A percentile compares a stretch with the other conserved stretches of the same genome.
Evolutionary conservation across 2,113 vertebrate species (phyloP).

Genomic region (Amphiprion percula): DNA sequence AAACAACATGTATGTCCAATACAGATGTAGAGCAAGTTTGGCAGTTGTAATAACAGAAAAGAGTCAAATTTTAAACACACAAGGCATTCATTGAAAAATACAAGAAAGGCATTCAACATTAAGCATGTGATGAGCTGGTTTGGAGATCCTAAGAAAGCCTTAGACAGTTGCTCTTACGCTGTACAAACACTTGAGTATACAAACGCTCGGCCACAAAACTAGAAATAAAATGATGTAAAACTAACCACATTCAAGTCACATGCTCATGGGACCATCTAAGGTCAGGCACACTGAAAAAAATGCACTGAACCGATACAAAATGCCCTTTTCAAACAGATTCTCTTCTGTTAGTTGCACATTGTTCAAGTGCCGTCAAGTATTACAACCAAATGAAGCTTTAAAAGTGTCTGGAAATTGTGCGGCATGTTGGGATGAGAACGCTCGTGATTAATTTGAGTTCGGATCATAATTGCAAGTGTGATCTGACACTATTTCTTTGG

Average conservation of each 20-base stretch:
- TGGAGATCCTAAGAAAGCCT: slow-evolving; percentile 44
- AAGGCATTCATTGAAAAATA: slow-evolving; percentile 76
- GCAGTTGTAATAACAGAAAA: slow-evolving; percentile 42
- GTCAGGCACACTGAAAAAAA: slow-evolving; percentile 35
- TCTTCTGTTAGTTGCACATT: slow-evolving; percentile 41
- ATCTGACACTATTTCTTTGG: slow-evolving; percentile 31
- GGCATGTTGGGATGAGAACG: not conserved
- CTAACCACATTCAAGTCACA: slow-evolving; percentile 31
- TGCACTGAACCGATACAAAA: slow-evolving; percentile 25
- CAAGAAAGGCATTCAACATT: slow-evolving; percentile 77
- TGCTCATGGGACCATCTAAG: slow-evolving; percentile 35
- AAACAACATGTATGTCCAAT: slow-evolving; percentile 28
- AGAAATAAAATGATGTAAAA: slow-evolving; percentile 47
- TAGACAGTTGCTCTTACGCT: slow-evolving; percentile 47
- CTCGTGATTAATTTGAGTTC: slow-evolving; percentile 25
- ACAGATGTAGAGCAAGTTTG: slow-evolving; percentile 22
- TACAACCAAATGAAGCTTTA: slow-evolving; percentile 32
- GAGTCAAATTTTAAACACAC: slow-evolving; percentile 68
- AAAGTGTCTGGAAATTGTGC: slow-evolving; percentile 39
- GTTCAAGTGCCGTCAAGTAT: slow-evolving; percentile 32
- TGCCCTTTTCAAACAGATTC: slow-evolving; percentile 19
- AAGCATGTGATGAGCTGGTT: slow-evolving; percentile 76
- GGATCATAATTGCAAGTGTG: slow-evolving; percentile 2
- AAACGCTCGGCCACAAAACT: slow-evolving; percentile 43
- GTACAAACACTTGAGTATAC: slow-evolving; percentile 31